Conservation (phyloP, 2,888 invertebrate genomes). For the Nymphalis urticae region DNA sequence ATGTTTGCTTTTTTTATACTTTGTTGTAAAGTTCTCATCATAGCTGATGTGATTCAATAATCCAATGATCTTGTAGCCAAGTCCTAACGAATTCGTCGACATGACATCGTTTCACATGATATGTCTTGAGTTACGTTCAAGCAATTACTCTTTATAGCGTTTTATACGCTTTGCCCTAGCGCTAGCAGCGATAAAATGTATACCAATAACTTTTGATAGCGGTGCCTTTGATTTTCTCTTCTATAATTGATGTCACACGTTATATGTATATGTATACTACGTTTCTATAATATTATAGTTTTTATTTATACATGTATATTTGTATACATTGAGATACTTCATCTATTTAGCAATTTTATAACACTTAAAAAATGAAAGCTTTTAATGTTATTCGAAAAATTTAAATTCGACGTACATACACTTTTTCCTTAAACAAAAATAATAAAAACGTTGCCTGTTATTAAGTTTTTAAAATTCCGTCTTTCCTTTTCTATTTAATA, state of each 20-base stretch:
- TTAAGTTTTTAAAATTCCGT: too few relatives aligned
- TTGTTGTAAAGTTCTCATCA: neutral
- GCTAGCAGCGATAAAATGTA: conserved; percentile 26
- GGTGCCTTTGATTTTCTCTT: neutral
- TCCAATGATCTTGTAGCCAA: neutral
- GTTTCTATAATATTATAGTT: too few relatives aligned
- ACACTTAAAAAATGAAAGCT: too few relatives aligned
- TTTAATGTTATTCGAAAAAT: too few relatives aligned
- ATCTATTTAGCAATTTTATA: too few relatives aligned
- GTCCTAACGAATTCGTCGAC: neutral
- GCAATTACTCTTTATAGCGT: conserved; percentile 31
- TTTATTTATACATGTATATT: too few relatives aligned
- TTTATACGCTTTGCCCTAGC: conserved; percentile 17
- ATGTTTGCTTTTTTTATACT: too few relatives aligned
- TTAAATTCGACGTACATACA: too few relatives aligned
- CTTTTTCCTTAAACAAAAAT: too few relatives aligned
- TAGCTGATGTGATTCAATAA: neutral
- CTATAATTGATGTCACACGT: neutral
- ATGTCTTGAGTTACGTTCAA: conserved; percentile 19
- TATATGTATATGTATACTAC: neutral
- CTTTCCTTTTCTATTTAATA: too few relatives aligned
- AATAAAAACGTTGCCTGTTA: too few relatives aligned
- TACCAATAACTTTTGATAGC: conserved; percentile 24
- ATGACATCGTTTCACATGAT: conserved; percentile 10
- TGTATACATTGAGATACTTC: too few relatives aligned